Evolutionary conservation across 2,113 vertebrate genomes (phyloP), one percentile per base, ranked within the genome.

Genomic region (Psettodes erumei): DNA sequence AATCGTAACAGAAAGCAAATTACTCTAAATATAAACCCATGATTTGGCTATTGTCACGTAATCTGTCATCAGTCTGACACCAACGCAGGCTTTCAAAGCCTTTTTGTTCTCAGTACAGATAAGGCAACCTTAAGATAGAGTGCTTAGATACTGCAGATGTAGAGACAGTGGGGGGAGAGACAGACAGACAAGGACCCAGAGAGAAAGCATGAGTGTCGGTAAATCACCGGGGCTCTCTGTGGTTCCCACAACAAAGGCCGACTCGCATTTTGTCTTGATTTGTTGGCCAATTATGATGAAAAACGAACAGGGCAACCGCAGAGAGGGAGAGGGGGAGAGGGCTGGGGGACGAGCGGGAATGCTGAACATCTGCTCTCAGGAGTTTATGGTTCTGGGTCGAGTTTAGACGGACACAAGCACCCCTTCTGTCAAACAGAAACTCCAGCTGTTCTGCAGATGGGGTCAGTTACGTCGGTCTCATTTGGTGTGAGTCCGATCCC

Each of bases 371-470:
- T 88, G 85, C 77, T 74, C 82, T 79, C 18, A 79, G 60, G 71
- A 7, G 30, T 68, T 64, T 70, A 28, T 27, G 37, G 30, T 50
- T 76, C 48, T 54, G 63, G n/a, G 48, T 58, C 59, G 60, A 71
- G 63, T 58, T 64, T 35, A 47, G 54, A 71, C 21, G 51, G 66
- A 83, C 67, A 83, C 81, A 82, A 82, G 66, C 67, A 56, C 68
- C 65, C 61, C 56, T 69, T 60, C 62, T 70, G 81, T 79, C 71
- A 61, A 71, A 84, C 69, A 81, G 51, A 55, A 71, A 71, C 28
- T 63, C 79, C 89, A 89, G 86, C 85, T 88, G 85, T 70, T 82
- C 9, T 47, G 30, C 81, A 89, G 35, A 89, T 87, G 88, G 53
- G 56, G 40, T 18, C 28, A 1, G n/a, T 79, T 60, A 77, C 45